Percentiles rank a stretch among this genome's conserved stretches.
These are phyloP conservation scores for Neolamprologus ventralis DNA, from an alignment of 2,113 vertebrate genomes.

Conservation along the genomic window DNA sequence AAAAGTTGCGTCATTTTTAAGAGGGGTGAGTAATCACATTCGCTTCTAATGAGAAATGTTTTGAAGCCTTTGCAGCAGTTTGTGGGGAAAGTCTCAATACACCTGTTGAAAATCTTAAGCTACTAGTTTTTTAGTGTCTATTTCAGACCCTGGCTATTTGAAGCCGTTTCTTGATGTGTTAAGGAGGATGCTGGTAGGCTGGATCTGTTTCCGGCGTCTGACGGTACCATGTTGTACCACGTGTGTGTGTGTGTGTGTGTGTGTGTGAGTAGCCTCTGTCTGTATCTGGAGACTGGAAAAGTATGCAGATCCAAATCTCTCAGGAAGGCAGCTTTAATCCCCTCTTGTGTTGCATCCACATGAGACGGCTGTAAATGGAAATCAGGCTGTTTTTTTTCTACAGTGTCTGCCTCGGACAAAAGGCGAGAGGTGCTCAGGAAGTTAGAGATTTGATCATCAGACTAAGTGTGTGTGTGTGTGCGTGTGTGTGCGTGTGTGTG, in stretches of 20 bases:
- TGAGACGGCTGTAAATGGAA: slow-evolving; percentile 46
- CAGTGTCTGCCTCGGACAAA: slow-evolving; percentile 36
- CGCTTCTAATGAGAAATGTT: not conserved
- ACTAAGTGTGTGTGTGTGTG: not conserved
- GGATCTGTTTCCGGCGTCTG: not conserved
- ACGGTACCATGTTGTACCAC: not conserved
- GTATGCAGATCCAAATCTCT: slow-evolving; percentile 50
- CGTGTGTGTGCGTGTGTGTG: not conserved
- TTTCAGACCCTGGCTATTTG: not conserved
- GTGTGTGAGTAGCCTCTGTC: slow-evolving; percentile 9
- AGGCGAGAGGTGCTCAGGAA: slow-evolving; percentile 40
- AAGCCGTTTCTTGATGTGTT: not conserved
- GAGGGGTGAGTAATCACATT: slow-evolving; percentile 75
- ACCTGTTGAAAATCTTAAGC: not conserved
- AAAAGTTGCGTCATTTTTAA: slow-evolving; percentile 79
- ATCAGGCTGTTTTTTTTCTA: not conserved
- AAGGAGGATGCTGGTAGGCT: not conserved
- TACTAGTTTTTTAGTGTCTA: not conserved
- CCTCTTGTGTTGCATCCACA: slow-evolving; percentile 47
- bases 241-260: not conserved
- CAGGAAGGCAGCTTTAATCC: slow-evolving; percentile 59
- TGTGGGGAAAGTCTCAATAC: not conserved
- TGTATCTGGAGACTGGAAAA: slow-evolving; percentile 51
- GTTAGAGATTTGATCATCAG: slow-evolving; percentile 47
- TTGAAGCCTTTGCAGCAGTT: not conserved